These are phyloP conservation scores for Ammodramus savannarum DNA, from an alignment of 2,113 vertebrate genomes.

Conservation along the genomic window DNA sequence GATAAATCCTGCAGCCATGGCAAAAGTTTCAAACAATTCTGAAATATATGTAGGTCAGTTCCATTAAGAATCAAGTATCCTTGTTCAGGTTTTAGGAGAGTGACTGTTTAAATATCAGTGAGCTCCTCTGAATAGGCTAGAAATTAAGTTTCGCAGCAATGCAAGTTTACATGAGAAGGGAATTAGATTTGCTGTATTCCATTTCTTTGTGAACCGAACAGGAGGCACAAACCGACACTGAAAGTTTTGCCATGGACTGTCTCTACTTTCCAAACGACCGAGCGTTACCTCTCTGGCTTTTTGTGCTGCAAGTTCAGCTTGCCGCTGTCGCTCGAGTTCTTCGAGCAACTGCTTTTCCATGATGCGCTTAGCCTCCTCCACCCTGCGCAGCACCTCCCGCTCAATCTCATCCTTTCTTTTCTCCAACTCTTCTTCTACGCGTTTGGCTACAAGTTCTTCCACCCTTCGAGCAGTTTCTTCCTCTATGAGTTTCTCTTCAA, in stretches of 20 bases:
- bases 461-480: conserved; percentile 98
- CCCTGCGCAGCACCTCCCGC: conserved; percentile 93
- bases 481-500: conserved; percentile 98
- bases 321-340: conserved; percentile 98
- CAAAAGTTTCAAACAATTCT: conserved; percentile 88
- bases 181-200: conserved; percentile 79
- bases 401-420: conserved; percentile 99
- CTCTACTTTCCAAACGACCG: conserved; percentile 97
- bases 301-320: conserved; percentile 96
- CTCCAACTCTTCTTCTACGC: conserved; percentile 97
- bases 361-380: conserved; percentile 99
- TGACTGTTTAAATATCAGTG: conserved; percentile 76
- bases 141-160: conserved; percentile 78
- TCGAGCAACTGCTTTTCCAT: conserved; percentile 99
- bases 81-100: conserved; percentile 78
- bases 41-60: conserved; percentile 80
- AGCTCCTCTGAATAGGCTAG: conserved; percentile 79
- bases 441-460: conserved; percentile 95
- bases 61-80: conserved; percentile 76
- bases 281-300: conserved; percentile 99
- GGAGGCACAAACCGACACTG: conserved; percentile 79
- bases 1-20: conserved; percentile 85
- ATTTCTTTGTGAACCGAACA: conserved; percentile 79
- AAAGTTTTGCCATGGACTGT: conserved; percentile 92
- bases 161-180: conserved; percentile 76